These are phyloP conservation scores for Pandion haliaetus DNA, from an alignment of 2,113 vertebrate genomes.

Conservation along the genomic window DNA sequence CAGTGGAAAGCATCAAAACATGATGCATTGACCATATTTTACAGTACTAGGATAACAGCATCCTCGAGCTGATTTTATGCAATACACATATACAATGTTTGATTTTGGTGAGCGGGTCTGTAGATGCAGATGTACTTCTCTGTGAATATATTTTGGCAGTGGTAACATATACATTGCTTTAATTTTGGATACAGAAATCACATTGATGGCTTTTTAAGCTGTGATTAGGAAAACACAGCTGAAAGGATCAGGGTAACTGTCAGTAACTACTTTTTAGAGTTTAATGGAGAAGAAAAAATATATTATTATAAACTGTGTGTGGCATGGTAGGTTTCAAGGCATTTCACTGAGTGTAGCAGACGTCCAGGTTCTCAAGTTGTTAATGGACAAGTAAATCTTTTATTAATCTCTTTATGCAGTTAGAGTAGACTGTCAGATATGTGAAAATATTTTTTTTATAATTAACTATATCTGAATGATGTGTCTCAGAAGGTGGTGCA, in stretches of 20 bases:
- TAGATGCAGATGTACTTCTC: background rate
- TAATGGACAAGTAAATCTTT: background rate
- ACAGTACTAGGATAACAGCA: background rate
- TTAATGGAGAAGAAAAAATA: background rate
- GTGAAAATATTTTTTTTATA: background rate
- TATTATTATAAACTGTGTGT: background rate
- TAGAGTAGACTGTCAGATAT: background rate
- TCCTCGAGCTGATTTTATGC: background rate
- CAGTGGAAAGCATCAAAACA: constrained; percentile 2
- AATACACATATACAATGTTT: background rate
- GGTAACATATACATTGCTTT: background rate
- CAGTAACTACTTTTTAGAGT: background rate
- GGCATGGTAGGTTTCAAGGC: background rate
- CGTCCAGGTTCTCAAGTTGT: background rate
- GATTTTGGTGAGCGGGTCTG: background rate
- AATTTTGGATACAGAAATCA: background rate
- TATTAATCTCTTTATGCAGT: background rate
- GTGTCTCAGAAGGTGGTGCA: background rate
- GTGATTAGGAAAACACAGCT: background rate
- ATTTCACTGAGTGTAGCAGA: background rate
- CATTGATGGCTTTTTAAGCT: background rate
- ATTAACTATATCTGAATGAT: background rate
- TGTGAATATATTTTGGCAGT: background rate
- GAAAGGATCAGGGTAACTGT: background rate
- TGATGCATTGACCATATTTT: background rate